Conservation (phyloP, 2,888 invertebrate genomes). For the Nysson spinosus region DNA sequence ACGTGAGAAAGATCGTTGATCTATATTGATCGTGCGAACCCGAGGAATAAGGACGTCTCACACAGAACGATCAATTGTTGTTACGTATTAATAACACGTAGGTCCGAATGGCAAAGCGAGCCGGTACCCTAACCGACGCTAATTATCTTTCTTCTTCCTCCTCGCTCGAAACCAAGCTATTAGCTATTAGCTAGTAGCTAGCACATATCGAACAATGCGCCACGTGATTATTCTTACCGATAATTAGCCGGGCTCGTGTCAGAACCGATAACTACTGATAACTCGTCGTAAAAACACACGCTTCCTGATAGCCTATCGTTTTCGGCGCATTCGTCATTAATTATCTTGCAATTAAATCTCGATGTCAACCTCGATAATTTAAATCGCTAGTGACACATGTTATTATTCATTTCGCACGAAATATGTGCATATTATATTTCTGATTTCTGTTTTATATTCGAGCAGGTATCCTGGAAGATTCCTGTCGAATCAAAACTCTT, state of each 20-base stretch:
- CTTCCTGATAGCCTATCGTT: conserved; percentile 13
- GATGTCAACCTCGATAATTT: too few relatives aligned
- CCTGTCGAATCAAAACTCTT: too few relatives aligned
- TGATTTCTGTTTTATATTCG: too few relatives aligned
- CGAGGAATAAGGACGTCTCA: conserved; percentile 40
- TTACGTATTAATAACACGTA: conserved; percentile 35
- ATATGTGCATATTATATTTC: too few relatives aligned
- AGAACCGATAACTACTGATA: conserved; percentile 36
- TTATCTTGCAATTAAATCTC: conserved; percentile 13
- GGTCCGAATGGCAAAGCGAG: conserved; percentile 1
- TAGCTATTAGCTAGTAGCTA: conserved; percentile 5
- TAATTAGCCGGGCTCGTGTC: conserved; percentile 35
- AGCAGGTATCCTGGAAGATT: too few relatives aligned
- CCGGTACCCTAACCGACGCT: conserved; percentile 19
- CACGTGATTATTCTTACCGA: conserved; percentile 37
- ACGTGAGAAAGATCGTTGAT: conserved; percentile 44
- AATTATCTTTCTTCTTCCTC: conserved; percentile 41
- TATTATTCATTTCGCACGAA: too few relatives aligned
- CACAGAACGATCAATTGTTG: conserved; percentile 38
- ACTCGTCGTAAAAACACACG: conserved; percentile 10
- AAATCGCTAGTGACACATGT: too few relatives aligned
- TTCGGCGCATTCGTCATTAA: not conserved
- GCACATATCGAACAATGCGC: conserved; percentile 25
- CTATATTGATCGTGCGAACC: conserved; percentile 49
- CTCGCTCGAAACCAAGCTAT: too few relatives aligned